A percentile compares a stretch with the other conserved stretches of the same genome.
Conservation (phyloP, 2,888 invertebrate species). For the Acanthosepion esculentum region DNA sequence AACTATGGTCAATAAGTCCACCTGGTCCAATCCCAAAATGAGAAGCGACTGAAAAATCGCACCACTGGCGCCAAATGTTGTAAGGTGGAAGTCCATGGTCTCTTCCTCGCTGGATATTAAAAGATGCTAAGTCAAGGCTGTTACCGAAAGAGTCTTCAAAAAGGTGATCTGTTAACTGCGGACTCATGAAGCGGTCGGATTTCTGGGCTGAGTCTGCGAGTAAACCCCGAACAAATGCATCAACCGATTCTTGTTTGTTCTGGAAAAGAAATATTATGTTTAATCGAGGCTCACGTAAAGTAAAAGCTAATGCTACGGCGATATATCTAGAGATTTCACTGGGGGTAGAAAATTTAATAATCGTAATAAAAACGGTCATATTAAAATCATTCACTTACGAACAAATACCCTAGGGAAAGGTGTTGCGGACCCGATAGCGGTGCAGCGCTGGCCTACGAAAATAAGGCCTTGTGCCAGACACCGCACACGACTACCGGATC, state of each 20-base stretch:
- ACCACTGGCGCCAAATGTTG: constrained; percentile 80
- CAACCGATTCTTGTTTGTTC: constrained; percentile 54
- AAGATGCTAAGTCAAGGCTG: constrained; percentile 85
- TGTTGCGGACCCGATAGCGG: too few species aligned
- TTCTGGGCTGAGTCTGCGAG: constrained; percentile 85
- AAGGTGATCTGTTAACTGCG: constrained; percentile 92
- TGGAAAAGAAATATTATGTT: background rate
- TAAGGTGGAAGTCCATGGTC: constrained; percentile 91
- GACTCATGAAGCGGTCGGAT: constrained; percentile 89
- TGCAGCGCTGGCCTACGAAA: too few species aligned
- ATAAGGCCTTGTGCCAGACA: too few species aligned
- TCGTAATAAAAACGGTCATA: too few species aligned
- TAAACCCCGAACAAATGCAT: constrained; percentile 57
- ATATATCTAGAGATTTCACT: too few species aligned
- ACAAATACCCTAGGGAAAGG: too few species aligned
- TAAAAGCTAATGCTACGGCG: too few species aligned
- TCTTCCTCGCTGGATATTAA: constrained; percentile 90
- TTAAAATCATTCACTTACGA: too few species aligned
- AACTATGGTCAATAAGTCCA: constrained; percentile 40
- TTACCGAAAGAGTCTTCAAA: constrained; percentile 78
- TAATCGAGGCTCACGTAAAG: too few species aligned
- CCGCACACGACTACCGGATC: too few species aligned
- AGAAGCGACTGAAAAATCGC: constrained; percentile 61
- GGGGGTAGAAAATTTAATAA: too few species aligned
- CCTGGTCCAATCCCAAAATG: constrained; percentile 42